A percentile compares a stretch with the other conserved stretches of the same genome.
Conservation (phyloP, 2,888 invertebrate genomes). For the Phrixothrix hirtus region DNA sequence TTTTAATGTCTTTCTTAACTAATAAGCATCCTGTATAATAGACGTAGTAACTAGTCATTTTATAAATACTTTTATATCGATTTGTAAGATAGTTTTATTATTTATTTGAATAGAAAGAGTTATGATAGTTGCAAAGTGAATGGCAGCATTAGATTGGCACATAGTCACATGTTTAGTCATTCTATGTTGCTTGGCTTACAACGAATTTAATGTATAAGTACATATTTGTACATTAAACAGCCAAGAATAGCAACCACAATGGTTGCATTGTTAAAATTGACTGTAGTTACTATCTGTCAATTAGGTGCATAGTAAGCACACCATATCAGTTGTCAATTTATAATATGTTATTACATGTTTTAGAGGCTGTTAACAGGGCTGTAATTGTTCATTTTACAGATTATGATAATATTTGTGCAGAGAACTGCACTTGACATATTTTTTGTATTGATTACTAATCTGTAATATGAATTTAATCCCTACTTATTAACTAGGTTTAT, state of each 20-base stretch:
- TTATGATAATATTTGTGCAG: neutral
- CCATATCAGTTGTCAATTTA: slow-evolving; percentile 56
- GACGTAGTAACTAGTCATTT: slow-evolving; percentile 24
- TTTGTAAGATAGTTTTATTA: slow-evolving; percentile 27
- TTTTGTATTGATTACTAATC: slow-evolving; percentile 6
- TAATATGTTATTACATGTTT: slow-evolving; percentile 46
- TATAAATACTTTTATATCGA: slow-evolving; percentile 27
- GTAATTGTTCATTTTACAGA: slow-evolving; percentile 17
- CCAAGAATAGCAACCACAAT: too few species aligned
- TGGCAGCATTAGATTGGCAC: slow-evolving; percentile 43
- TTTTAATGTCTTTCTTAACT: slow-evolving; percentile 1
- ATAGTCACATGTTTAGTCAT: slow-evolving; percentile 42
- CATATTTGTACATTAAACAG: slow-evolving; percentile 27
- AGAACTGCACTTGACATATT: neutral
- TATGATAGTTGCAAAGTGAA: slow-evolving; percentile 35
- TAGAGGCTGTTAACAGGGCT: slow-evolving; percentile 55
- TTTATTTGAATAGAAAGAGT: slow-evolving; percentile 20
- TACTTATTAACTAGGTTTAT: slow-evolving; percentile 16
- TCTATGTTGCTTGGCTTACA: slow-evolving; percentile 49
- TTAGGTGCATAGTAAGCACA: slow-evolving; percentile 53
- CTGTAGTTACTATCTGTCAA: slow-evolving; percentile 53
- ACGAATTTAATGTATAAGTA: slow-evolving; percentile 41
- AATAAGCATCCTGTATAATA: slow-evolving; percentile 25
- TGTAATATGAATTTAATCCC: slow-evolving; percentile 13
- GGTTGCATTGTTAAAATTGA: slow-evolving; percentile 39